Percentiles rank a stretch among this genome's conserved stretches.
Evolutionary conservation across 2,797 vertebrate species (phyloP).

Genomic region (Sarcophilus harrisii): DNA sequence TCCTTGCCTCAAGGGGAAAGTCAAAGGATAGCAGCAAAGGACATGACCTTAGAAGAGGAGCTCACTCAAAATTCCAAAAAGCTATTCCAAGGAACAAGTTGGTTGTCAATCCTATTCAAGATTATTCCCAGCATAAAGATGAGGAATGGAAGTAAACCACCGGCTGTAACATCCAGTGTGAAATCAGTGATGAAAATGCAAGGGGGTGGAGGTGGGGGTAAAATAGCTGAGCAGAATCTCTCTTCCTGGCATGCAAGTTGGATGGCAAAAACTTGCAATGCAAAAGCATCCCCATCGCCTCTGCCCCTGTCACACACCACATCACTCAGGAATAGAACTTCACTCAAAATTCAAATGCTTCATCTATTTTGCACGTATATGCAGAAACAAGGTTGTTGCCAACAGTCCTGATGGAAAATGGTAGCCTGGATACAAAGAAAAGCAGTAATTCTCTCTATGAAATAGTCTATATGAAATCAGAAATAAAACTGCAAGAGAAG

Average conservation of each 20-base stretch:
- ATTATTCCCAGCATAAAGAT: conserved; percentile 58
- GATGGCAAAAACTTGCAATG: background rate
- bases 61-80: background rate
- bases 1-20: background rate
- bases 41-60: background rate
- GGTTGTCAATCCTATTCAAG: conserved; percentile 29
- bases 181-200: conserved; percentile 49
- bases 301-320: conserved; percentile 47
- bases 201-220: background rate
- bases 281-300: background rate
- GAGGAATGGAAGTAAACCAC: background rate
- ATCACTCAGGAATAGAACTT: conserved; percentile 45
- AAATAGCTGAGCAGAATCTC: background rate
- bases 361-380: conserved; percentile 35
- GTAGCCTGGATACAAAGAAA: conserved; percentile 64
- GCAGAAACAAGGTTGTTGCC: conserved; percentile 66
- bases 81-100: background rate
- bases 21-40: background rate
- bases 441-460: conserved; percentile 57
- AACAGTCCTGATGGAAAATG: conserved; percentile 41
- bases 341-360: conserved; percentile 41
- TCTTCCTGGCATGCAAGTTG: background rate
- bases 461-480: conserved; percentile 67
- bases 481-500: conserved; percentile 77
- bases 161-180: background rate